phyloP scores from a whole-genome alignment of 2,113 vertebrate species.

The Colinus virginianus region DNA sequence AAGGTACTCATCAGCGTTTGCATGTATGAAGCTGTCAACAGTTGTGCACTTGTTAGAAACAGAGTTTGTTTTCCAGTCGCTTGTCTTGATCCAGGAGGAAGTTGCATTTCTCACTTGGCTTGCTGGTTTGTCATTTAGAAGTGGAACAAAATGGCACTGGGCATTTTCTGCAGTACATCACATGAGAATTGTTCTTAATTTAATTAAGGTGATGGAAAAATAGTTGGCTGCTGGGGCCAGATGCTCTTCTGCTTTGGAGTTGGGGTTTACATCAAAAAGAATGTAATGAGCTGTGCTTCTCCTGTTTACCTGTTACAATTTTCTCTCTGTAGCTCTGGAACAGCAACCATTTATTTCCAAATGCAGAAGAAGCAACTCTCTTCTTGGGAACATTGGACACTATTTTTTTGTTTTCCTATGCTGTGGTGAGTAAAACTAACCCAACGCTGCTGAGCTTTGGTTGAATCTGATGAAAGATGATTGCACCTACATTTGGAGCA shows the following conservation, averaged over 20 bases:
- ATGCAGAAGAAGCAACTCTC: conserved; percentile 86
- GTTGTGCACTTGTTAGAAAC: neutral
- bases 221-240: neutral
- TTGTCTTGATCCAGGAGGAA: neutral
- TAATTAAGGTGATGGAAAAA: neutral
- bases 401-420: conserved; percentile 96
- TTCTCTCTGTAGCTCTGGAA: conserved; percentile 85
- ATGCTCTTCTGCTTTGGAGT: neutral
- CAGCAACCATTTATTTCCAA: conserved; percentile 85
- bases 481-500: neutral
- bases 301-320: neutral
- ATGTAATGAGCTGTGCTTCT: neutral
- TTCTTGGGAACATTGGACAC: conserved; percentile 93
- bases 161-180: neutral
- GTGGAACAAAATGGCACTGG: neutral
- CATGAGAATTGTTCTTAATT: neutral
- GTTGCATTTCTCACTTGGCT: neutral
- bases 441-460: neutral
- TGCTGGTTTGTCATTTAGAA: neutral
- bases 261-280: neutral
- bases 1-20: conserved; percentile 7
- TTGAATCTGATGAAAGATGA: neutral
- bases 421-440: conserved; percentile 85
- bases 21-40: neutral
- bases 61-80: neutral